A percentile compares a stretch with the other conserved stretches of the same genome.
Evolutionary conservation across 2,797 vertebrate species (phyloP).

Genomic region (Synaphobranchus kaupii): DNA sequence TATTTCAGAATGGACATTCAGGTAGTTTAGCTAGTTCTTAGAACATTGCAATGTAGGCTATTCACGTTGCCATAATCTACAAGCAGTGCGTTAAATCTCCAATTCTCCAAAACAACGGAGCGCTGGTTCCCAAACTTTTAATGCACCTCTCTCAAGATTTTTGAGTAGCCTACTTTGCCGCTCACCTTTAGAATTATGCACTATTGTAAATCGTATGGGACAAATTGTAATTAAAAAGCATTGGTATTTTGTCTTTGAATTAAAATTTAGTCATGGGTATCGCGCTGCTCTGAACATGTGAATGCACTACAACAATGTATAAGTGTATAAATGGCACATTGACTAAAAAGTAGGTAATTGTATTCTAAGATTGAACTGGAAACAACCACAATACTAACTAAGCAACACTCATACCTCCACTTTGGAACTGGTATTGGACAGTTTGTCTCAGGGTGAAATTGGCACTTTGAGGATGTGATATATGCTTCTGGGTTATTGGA

Average conservation of each 20-base stretch:
- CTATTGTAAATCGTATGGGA: constrained; percentile 1
- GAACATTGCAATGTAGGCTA: neutral
- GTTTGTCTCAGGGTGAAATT: neutral
- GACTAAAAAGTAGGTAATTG: neutral
- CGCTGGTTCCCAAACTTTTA: neutral
- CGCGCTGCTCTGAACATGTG: neutral
- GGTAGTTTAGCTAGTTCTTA: neutral
- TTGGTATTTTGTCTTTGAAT: neutral
- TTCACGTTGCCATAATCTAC: neutral
- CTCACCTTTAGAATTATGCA: neutral
- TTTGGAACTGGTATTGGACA: neutral
- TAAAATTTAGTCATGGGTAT: neutral
- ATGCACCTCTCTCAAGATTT: neutral
- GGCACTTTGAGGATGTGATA: neutral
- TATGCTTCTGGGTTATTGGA: neutral
- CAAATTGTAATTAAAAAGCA: neutral
- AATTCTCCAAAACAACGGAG: neutral
- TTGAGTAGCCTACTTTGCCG: neutral
- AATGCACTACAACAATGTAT: neutral
- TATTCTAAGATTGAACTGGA: neutral
- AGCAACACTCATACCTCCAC: neutral
- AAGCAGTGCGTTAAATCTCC: neutral
- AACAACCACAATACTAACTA: neutral
- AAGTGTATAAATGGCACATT: neutral
- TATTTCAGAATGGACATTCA: neutral